Conservation (phyloP, 2,113 vertebrate genomes). For the Micromys minutus region DNA sequence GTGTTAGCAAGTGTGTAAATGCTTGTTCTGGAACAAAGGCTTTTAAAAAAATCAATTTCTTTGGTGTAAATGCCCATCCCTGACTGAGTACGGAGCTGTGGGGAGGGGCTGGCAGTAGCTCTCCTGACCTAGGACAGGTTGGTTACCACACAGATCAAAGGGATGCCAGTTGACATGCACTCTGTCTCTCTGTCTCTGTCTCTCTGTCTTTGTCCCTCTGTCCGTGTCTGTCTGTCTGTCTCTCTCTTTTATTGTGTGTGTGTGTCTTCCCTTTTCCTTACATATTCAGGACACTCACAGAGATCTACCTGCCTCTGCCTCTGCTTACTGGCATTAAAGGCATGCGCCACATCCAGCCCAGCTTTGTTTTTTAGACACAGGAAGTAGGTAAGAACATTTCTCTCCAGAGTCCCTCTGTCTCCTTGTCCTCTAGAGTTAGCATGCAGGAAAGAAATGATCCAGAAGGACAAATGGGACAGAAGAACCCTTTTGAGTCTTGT, state of each 20-base stretch:
- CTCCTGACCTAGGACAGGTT: neutral
- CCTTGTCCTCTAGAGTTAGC: neutral
- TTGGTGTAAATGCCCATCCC: neutral
- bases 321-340: neutral
- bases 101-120: neutral
- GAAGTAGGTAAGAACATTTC: rapidly evolving
- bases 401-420: neutral
- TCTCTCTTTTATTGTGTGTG: neutral
- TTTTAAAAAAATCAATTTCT: neutral
- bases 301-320: neutral
- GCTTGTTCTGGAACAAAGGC: neutral
- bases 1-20: neutral
- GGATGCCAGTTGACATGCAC: too few species aligned
- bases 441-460: neutral
- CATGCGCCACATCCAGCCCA: rapidly evolving
- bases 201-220: too few species aligned
- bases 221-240: neutral
- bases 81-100: neutral
- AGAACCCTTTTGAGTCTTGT: neutral
- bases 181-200: too few species aligned
- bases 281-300: neutral
- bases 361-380: neutral
- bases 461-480: neutral
- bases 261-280: neutral
- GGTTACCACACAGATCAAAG: neutral